These are phyloP conservation scores for Mesorhabditis belari DNA, from an alignment of 2,888 invertebrate genomes.

Conservation along the genomic window DNA sequence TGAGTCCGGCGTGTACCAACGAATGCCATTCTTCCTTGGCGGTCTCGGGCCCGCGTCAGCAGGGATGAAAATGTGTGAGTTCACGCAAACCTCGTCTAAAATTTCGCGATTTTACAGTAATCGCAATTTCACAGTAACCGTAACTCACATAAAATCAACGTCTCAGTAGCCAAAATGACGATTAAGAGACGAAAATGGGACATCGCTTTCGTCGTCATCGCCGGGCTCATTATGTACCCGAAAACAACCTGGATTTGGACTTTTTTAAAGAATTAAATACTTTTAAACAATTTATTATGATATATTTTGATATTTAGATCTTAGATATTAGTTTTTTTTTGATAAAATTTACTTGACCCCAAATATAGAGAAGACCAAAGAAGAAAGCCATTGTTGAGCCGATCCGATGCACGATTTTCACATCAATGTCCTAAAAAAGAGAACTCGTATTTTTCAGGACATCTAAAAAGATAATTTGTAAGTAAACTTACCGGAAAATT, in stretches of 20 bases:
- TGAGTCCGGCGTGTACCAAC: not conserved
- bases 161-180: not conserved
- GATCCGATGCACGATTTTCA: not conserved
- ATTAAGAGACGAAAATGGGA: not conserved
- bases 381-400: not conserved
- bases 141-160: not conserved
- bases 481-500: conserved; percentile 12
- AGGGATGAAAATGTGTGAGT: not conserved
- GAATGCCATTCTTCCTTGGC: not conserved
- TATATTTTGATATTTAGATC: too few relatives aligned
- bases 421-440: not conserved
- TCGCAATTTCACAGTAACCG: not conserved
- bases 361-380: not conserved
- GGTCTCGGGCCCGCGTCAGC: not conserved
- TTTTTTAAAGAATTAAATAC: too few relatives aligned
- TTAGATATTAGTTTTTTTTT: too few relatives aligned
- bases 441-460: too few relatives aligned
- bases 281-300: too few relatives aligned
- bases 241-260: too few relatives aligned
- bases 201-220: not conserved
- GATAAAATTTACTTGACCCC: not conserved
- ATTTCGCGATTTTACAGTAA: too few relatives aligned
- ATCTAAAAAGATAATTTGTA: too few relatives aligned
- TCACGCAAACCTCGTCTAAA: not conserved
- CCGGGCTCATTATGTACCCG: not conserved